These are phyloP conservation scores for Mormyrops attenuatus DNA, from an alignment of 2,797 vertebrate genomes.

Conservation along the genomic window DNA sequence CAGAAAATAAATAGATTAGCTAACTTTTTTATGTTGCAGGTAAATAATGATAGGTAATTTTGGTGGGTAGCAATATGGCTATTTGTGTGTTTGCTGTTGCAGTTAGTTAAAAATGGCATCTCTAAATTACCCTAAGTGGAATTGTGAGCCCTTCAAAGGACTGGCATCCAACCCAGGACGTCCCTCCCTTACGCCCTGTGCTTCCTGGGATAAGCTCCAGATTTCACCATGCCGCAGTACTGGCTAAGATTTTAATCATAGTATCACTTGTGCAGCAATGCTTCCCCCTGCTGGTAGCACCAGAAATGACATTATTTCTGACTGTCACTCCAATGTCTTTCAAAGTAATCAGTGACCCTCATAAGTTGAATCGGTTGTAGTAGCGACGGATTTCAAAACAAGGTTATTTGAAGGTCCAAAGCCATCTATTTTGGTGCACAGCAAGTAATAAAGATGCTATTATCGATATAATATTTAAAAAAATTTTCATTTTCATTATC, in stretches of 20 bases:
- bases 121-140: neutral
- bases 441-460: neutral
- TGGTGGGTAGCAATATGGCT: neutral
- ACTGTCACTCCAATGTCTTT: neutral
- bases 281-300: constrained; percentile 44
- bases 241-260: neutral
- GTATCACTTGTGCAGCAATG: constrained; percentile 24
- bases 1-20: neutral
- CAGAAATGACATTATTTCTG: neutral
- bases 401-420: neutral
- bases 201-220: neutral
- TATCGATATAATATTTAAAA: neutral
- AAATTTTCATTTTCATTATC: no score
- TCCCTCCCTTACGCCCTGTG: neutral
- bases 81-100: neutral
- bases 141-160: neutral
- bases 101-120: neutral
- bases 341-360: neutral
- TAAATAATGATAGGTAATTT: neutral
- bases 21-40: neutral
- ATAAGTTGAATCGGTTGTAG: neutral
- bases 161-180: neutral
- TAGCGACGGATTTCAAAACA: neutral
- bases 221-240: neutral
- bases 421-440: neutral